Percentiles rank a stretch among this genome's conserved stretches.
Evolutionary conservation across 2,797 vertebrate species (phyloP).

Genomic region (Enteromius afrohamiltoni): DNA sequence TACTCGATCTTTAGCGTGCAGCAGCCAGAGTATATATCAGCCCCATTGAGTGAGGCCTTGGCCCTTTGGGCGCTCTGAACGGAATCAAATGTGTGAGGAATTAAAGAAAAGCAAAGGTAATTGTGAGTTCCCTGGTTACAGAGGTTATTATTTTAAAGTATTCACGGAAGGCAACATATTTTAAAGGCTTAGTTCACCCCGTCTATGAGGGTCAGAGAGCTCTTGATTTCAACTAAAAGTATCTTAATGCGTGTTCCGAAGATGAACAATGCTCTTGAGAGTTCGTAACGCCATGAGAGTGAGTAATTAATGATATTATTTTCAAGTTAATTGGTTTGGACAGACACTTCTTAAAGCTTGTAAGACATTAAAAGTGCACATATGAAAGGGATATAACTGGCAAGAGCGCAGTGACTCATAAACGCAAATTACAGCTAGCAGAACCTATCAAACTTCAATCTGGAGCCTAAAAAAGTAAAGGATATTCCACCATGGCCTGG

Average conservation of each 20-base stretch:
- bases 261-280: too few species aligned
- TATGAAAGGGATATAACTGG: background rate
- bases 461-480: constrained; percentile 71
- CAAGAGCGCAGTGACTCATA: background rate
- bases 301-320: background rate
- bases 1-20: constrained; percentile 97
- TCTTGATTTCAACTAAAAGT: background rate
- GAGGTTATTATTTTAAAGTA: background rate
- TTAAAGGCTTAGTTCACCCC: background rate
- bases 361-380: background rate
- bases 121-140: too few species aligned
- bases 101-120: background rate
- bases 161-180: background rate
- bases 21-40: constrained; percentile 96
- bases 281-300: too few species aligned
- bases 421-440: background rate
- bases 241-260: background rate
- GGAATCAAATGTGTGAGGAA: constrained; percentile 86
- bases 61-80: constrained; percentile 96
- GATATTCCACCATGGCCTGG: constrained; percentile 99
- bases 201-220: background rate
- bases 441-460: background rate
- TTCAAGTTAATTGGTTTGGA: background rate
- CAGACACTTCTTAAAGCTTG: background rate
- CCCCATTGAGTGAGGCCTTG: constrained; percentile 95